Evolutionary conservation across 2,797 vertebrate genomes (phyloP), one percentile per base, ranked within the genome.

Genomic region (Pantherophis vulpinus): DNA sequence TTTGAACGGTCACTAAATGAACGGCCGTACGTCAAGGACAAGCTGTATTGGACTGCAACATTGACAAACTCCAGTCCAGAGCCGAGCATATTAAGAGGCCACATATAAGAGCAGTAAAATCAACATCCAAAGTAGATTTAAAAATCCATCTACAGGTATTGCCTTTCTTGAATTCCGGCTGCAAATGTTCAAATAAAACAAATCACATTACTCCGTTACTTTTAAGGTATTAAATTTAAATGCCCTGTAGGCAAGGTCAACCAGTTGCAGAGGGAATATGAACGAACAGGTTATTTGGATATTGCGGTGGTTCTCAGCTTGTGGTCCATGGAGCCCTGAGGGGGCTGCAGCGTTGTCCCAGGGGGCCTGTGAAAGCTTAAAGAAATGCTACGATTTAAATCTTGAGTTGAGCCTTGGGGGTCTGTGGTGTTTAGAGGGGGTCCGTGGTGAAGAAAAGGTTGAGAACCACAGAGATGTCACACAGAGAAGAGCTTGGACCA

Each of bases 21-120:
- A n/a, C 0, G 4, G 13, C n/a, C 0, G 0, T 66, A n/a, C 14
- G 13, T 66, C 5, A 5, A n/a, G 63, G 29, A n/a, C 63, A 2
- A 5, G 11, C 12, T 63, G 61, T 27, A 18, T 18, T 74, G 13
- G n/a, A 37, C 66, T 74, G n/a, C 32, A 66, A 16, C 63, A 14
- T 6, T 1, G 29, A 29, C 29, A 29, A 14, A 12, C 63, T 70
- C 63, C 29, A n/a, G 63, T 2, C 29, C 63, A 66, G 27, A 66
- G 63, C 29, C 61, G 7, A 16, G 63, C 12, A 14, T 6, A 13
- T n/a, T n/a, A 66, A 66, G 63, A 14, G 63, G 63, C 63, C n/a
- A 70, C 12, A 70, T 16, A 70, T 2, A 70, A 70, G 12, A 66
- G 29, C 29, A 66, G 5, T 70, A 70, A 70, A 13, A 14, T 70